phyloP scores from a whole-genome alignment of 92 coral and sea anemone genomes.

The Phenganax stokvisi region DNA sequence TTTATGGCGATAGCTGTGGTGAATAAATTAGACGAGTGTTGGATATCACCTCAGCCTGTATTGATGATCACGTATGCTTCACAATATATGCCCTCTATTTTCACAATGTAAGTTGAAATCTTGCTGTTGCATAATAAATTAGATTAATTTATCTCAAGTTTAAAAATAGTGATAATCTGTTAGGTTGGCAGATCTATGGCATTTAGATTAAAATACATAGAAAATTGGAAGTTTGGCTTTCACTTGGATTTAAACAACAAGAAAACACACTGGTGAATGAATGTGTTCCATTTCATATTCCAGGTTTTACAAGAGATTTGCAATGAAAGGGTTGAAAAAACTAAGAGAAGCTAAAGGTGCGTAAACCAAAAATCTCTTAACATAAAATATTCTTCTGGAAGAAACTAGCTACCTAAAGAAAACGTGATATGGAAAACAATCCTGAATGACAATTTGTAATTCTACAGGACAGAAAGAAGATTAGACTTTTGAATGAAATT shows the following conservation, averaged over 20 bases:
- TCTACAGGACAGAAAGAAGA: constrained; percentile 7
- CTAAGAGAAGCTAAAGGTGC: constrained; percentile 50
- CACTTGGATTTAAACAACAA: not conserved
- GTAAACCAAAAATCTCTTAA: no score
- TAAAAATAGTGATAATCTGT: not conserved
- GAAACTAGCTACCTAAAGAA: no score
- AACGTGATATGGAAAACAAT: no score
- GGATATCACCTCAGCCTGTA: constrained; percentile 76
- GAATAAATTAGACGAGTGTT: constrained; percentile 76
- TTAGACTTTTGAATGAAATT: not conserved
- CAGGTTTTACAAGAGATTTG: constrained; percentile 69
- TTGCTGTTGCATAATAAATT: no score
- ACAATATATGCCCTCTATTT: constrained; percentile 68
- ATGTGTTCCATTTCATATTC: not conserved
- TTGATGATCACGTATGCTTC: constrained; percentile 58
- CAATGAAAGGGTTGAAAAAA: constrained; percentile 59
- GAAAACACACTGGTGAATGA: not conserved
- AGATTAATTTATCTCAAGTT: not conserved
- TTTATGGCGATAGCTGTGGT: constrained; percentile 65
- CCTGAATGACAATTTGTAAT: not conserved
- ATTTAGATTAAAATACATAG: not conserved
- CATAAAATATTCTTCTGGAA: no score
- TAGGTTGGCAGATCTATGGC: not conserved
- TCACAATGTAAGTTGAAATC: constrained; percentile 54
- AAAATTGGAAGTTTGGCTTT: not conserved